phyloP scores from a whole-genome alignment of 2,888 invertebrate genomes.

The Colostygia pectinataria region DNA sequence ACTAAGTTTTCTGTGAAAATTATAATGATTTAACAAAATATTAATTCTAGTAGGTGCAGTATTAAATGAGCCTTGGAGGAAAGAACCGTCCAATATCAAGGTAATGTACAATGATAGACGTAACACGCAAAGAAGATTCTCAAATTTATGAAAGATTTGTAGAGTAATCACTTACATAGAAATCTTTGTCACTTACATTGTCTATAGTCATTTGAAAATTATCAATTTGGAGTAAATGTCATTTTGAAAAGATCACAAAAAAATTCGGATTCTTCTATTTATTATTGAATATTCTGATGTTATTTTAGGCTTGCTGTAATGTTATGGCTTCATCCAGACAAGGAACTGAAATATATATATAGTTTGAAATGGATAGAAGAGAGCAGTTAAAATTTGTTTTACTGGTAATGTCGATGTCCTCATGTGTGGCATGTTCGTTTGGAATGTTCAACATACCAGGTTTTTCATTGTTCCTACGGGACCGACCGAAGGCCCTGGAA shows the following conservation, averaged over 20 bases:
- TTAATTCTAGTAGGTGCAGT: background rate
- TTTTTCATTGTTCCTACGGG: conserved; percentile 28
- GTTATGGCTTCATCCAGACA: conserved; percentile 44
- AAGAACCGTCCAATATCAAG: background rate
- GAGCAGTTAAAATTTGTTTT: conserved; percentile 61
- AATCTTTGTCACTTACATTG: too few relatives aligned
- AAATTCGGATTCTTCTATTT: background rate
- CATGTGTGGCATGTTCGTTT: conserved; percentile 61
- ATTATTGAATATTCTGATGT: conserved; percentile 11
- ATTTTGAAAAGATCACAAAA: conserved; percentile 27
- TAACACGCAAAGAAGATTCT: background rate
- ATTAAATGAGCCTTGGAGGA: background rate
- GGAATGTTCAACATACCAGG: conserved; percentile 48
- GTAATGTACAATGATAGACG: background rate
- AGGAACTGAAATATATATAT: too few relatives aligned
- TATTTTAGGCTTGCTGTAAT: conserved; percentile 30
- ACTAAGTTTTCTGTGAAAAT: background rate
- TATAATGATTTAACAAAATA: too few relatives aligned
- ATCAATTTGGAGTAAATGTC: conserved; percentile 11
- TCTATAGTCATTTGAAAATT: conserved; percentile 7
- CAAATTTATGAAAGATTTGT: background rate
- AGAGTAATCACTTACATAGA: too few relatives aligned
- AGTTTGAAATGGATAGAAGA: conserved; percentile 56
- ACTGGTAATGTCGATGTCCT: conserved; percentile 55
- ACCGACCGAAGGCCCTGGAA: conserved; percentile 15